Conservation (phyloP, 2,888 invertebrate genomes). For the Melanargia galathea region DNA sequence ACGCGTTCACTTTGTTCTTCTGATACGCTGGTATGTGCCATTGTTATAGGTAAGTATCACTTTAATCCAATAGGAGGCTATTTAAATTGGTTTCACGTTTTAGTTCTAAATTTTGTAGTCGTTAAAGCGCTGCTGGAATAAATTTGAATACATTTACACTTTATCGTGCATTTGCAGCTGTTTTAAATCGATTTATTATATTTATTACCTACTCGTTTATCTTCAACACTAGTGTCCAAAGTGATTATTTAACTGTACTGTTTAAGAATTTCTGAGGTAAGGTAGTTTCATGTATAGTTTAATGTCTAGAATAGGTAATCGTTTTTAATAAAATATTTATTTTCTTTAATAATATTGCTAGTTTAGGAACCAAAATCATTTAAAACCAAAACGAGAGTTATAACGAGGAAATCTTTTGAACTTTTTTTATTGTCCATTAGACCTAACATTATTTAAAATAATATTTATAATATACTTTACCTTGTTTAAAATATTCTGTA, state of each 20-base stretch:
- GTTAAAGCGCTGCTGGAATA: constrained; percentile 38
- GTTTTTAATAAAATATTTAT: too few species aligned
- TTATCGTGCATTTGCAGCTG: neutral
- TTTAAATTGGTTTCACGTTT: constrained; percentile 24
- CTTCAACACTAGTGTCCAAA: neutral
- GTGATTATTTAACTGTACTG: neutral
- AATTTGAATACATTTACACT: constrained; percentile 40
- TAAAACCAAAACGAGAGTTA: too few species aligned
- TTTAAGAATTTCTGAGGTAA: neutral
- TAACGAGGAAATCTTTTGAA: too few species aligned
- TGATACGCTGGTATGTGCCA: neutral
- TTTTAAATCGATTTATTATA: constrained; percentile 13
- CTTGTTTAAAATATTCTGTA: too few species aligned
- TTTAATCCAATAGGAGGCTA: neutral
- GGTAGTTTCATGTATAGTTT: too few species aligned
- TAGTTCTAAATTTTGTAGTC: constrained; percentile 25
- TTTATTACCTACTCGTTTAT: constrained; percentile 3
- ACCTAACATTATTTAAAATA: too few species aligned
- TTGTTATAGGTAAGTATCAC: neutral
- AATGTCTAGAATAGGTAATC: too few species aligned
- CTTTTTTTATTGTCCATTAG: too few species aligned
- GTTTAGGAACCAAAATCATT: too few species aligned
- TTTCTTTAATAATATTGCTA: too few species aligned
- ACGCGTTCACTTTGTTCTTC: neutral
- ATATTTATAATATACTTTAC: too few species aligned